Evolutionary conservation across 2,797 vertebrate genomes (phyloP), one percentile per base, ranked within the genome.

Genomic region (Lerista edwardsae): DNA sequence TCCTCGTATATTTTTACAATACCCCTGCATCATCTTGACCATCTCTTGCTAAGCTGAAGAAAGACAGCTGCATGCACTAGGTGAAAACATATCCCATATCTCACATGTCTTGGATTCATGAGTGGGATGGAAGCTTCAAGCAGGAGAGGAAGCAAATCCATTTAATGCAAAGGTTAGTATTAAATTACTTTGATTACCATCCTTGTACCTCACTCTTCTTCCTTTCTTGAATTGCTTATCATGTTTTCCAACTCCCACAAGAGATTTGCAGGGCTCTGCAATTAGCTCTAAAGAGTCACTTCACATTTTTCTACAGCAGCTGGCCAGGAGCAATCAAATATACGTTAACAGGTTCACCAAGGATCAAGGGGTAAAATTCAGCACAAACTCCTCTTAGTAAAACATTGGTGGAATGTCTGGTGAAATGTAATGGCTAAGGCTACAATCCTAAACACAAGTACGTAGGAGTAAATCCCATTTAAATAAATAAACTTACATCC

Each of bases 181-280:
- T 71, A 68, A 81, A 47, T 36, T 80, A 80, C 68, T 85, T 80
- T 69, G 68, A 47, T 36, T 75, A 62, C 11, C 80, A 51, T 19
- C 27, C 64, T 36, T 65, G 68, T 75, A 15, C 41, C 2, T 79
- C 34, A n/a, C 68, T 68, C 71, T 59, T 74, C 69, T 80, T 57
- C 62, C 47, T 76, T 76, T 68, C 62, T 59, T 27, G n/a, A 51
- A 68, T 61, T 61, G 47, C 47, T 68, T 65, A 6, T 57, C 80
- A 80, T 76, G 36, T 9, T 31, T 72, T 19, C 61, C n/a, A 69
- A 41, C 39, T 69, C 65, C 67, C 61, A 75, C 62, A 47, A 44
- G 61, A 39, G 23, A 80, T 80, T 29, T 75, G 47, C 57, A 6
- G 17, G 34, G 2, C 36, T 55, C 57, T 44, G 61, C 41, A 72